A percentile compares a stretch with the other conserved stretches of the same genome.
phyloP scores from a whole-genome alignment of 2,888 invertebrate genomes.

The Drosophila atripex region DNA sequence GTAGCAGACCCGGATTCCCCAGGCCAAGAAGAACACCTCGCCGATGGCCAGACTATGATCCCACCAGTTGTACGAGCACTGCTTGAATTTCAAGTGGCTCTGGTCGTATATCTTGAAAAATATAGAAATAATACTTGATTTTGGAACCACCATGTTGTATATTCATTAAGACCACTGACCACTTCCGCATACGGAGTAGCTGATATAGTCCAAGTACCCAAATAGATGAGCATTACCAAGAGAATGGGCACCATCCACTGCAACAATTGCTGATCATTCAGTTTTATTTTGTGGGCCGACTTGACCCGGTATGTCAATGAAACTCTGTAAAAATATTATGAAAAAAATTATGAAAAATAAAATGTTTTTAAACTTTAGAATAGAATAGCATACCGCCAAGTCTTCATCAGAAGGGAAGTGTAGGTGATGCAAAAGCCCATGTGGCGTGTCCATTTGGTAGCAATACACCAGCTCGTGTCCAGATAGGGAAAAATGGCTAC shows the following conservation, averaged over 20 bases:
- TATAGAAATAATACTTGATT: too few relatives aligned
- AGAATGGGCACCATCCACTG: conserved; percentile 97
- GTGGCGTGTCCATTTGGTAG: conserved; percentile 96
- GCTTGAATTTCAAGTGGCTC: conserved; percentile 91
- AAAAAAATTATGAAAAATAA: too few relatives aligned
- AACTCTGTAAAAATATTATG: conserved; percentile 86
- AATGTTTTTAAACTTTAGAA: too few relatives aligned
- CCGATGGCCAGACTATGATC: conserved; percentile 96
- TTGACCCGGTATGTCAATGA: conserved; percentile 96
- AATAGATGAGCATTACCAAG: conserved; percentile 94
- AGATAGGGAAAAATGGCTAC: conserved; percentile 95
- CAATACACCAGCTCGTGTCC: conserved; percentile 93
- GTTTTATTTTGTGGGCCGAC: conserved; percentile 95
- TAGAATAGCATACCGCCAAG: conserved; percentile 90
- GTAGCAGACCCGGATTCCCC: conserved; percentile 94
- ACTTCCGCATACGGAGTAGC: conserved; percentile 93
- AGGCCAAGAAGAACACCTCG: conserved; percentile 89
- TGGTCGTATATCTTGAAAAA: conserved; percentile 88
- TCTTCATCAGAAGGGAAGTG: conserved; percentile 96
- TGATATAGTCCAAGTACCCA: conserved; percentile 95
- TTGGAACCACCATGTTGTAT: too few relatives aligned
- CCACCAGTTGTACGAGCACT: conserved; percentile 97
- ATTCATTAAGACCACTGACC: conserved; percentile 82
- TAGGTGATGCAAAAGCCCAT: conserved; percentile 97
- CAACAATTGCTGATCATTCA: conserved; percentile 95